These are phyloP conservation scores for Probaryconus sp. DNA, from an alignment of 1,140 invertebrate species.

Conservation along the genomic window DNA sequence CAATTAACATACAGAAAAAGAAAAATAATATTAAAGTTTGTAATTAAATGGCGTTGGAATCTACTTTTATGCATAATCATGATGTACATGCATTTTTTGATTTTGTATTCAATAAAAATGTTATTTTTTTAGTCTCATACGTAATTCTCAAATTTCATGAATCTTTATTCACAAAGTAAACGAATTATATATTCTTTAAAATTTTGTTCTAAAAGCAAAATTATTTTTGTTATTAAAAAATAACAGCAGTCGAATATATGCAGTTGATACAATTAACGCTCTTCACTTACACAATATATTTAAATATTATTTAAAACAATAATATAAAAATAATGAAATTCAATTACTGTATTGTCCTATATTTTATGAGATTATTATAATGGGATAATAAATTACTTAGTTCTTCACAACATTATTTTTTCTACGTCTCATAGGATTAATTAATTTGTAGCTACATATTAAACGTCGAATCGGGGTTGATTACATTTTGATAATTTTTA, in stretches of 20 bases:
- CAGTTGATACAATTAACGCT: too few species aligned
- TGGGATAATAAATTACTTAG: slow-evolving; percentile 28
- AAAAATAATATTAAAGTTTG: neutral
- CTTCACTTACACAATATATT: slow-evolving; percentile 32
- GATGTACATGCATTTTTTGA: slow-evolving; percentile 22
- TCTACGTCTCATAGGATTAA: slow-evolving; percentile 18
- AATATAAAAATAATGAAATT: slow-evolving; percentile 48
- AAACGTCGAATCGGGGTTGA: slow-evolving; percentile 35
- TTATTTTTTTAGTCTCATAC: slow-evolving; percentile 19
- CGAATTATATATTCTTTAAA: too few species aligned
- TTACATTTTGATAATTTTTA: slow-evolving; percentile 39
- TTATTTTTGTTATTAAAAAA: too few species aligned
- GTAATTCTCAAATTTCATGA: slow-evolving; percentile 37
- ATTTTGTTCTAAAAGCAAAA: too few species aligned
- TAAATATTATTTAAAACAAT: slow-evolving; percentile 45
- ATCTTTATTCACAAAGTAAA: neutral
- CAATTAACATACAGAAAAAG: too few species aligned
- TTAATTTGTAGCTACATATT: slow-evolving; percentile 31
- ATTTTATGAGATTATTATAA: slow-evolving; percentile 30
- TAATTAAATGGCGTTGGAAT: neutral
- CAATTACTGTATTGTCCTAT: slow-evolving; percentile 42
- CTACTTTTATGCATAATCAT: slow-evolving; percentile 24
- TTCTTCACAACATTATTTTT: slow-evolving; percentile 17
- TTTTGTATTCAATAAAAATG: too few species aligned
- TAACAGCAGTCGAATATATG: too few species aligned